phyloP scores from a whole-genome alignment of 2,113 vertebrate species.

The Petaurus breviceps region DNA sequence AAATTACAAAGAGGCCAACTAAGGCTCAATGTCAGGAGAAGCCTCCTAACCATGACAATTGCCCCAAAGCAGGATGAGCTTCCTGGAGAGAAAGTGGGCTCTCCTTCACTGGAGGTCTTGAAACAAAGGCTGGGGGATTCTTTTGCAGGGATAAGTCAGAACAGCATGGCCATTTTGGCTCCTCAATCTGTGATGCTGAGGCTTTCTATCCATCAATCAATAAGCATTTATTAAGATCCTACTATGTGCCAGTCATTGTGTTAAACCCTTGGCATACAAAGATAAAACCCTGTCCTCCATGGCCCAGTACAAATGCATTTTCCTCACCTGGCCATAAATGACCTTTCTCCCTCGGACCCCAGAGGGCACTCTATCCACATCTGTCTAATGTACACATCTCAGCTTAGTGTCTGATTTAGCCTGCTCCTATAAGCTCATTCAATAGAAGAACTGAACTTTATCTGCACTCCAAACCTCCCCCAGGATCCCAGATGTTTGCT shows the following conservation, averaged over 20 bases:
- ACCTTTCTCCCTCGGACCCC: not conserved
- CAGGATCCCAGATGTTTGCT: not conserved
- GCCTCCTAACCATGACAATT: not conserved
- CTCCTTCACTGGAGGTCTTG: not conserved
- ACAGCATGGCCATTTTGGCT: not conserved
- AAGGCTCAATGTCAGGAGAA: not conserved
- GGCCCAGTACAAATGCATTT: not conserved
- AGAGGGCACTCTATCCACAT: not conserved
- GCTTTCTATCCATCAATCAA: not conserved
- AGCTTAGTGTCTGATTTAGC: not conserved
- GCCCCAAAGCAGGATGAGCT: not conserved
- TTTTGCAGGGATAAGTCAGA: not conserved
- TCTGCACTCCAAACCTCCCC: not conserved
- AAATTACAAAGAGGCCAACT: not conserved
- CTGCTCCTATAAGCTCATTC: not conserved
- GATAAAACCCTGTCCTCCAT: not conserved
- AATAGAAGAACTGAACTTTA: not conserved
- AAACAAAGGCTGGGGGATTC: not conserved
- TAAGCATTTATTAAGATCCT: not conserved
- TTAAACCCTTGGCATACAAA: not conserved
- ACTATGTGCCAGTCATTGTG: not conserved
- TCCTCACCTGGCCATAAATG: not conserved
- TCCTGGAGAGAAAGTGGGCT: not conserved
- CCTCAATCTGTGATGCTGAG: not conserved
- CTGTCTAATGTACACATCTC: not conserved